phyloP scores from a whole-genome alignment of 2,113 vertebrate species.

The Dicaeum eximium region DNA sequence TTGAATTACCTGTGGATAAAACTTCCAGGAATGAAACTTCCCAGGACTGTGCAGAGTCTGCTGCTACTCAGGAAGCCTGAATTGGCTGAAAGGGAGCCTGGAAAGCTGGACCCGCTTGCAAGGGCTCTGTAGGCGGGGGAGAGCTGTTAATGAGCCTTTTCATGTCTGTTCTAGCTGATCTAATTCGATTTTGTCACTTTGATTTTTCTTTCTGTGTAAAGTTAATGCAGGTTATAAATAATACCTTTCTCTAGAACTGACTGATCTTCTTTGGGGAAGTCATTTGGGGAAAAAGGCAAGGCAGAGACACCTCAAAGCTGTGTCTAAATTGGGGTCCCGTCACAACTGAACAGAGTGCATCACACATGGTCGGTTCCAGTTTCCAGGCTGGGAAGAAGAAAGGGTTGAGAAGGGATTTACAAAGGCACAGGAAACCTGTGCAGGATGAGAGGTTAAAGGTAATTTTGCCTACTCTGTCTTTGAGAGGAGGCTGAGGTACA shows the following conservation, averaged over 20 bases:
- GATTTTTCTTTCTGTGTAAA: slow-evolving; percentile 38
- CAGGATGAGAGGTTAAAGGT: neutral
- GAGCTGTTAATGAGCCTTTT: slow-evolving; percentile 64
- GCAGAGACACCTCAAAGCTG: slow-evolving; percentile 1
- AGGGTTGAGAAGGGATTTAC: neutral
- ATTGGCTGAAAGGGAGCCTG: slow-evolving; percentile 1
- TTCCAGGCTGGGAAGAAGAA: neutral
- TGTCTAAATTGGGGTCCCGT: neutral
- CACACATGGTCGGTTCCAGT: rapidly evolving
- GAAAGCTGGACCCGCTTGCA: neutral
- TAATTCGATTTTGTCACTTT: slow-evolving; percentile 60
- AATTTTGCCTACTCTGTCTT: neutral
- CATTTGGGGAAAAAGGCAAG: neutral
- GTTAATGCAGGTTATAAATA: slow-evolving; percentile 52
- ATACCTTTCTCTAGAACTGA: neutral
- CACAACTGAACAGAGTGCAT: neutral
- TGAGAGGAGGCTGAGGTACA: neutral
- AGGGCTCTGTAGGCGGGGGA: slow-evolving; percentile 6
- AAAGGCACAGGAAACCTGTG: neutral
- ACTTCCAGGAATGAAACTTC: neutral
- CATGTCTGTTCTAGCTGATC: slow-evolving; percentile 53
- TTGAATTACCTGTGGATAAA: neutral
- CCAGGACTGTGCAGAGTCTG: neutral
- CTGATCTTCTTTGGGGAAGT: slow-evolving; percentile 40
- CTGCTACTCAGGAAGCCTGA: neutral